A percentile compares a stretch with the other conserved stretches of the same genome.
phyloP scores from a whole-genome alignment of 2,113 vertebrate species.

The Antennarius striatus region DNA sequence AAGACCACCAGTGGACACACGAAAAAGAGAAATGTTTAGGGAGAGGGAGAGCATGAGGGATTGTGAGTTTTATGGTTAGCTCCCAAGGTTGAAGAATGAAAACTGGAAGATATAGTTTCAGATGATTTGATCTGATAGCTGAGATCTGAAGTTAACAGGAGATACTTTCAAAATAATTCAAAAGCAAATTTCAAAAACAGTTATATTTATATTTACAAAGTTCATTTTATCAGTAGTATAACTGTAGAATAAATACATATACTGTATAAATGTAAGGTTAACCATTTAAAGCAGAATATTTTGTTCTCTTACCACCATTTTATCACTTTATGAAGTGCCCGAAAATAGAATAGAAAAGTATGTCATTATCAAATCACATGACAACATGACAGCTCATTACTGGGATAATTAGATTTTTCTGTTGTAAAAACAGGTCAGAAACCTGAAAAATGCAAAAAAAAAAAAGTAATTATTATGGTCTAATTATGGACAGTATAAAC shows the following conservation, averaged over 20 bases:
- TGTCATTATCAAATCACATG: slow-evolving; percentile 28
- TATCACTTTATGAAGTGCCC: background rate
- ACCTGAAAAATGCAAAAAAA: background rate
- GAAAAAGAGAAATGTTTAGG: slow-evolving; percentile 2
- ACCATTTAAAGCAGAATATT: too few relatives aligned
- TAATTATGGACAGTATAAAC: too few relatives aligned
- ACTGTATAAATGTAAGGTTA: too few relatives aligned
- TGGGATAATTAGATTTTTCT: slow-evolving; percentile 23
- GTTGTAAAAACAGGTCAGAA: slow-evolving; percentile 11
- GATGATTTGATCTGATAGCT: background rate
- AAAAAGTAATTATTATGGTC: too few relatives aligned
- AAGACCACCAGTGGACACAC: slow-evolving; percentile 8
- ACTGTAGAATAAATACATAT: too few relatives aligned
- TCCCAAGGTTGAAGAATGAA: background rate
- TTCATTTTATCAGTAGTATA: too few relatives aligned
- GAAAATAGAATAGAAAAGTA: slow-evolving; percentile 37
- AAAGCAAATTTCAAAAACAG: background rate
- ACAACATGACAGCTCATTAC: slow-evolving; percentile 49
- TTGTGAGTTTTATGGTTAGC: background rate
- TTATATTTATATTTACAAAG: too few relatives aligned
- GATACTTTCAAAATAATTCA: background rate
- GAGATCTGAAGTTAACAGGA: background rate
- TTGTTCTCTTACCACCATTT: background rate
- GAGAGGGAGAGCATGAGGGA: background rate
- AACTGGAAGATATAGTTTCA: background rate